phyloP scores from a whole-genome alignment of 2,888 invertebrate species.

The Allygus modestus region DNA sequence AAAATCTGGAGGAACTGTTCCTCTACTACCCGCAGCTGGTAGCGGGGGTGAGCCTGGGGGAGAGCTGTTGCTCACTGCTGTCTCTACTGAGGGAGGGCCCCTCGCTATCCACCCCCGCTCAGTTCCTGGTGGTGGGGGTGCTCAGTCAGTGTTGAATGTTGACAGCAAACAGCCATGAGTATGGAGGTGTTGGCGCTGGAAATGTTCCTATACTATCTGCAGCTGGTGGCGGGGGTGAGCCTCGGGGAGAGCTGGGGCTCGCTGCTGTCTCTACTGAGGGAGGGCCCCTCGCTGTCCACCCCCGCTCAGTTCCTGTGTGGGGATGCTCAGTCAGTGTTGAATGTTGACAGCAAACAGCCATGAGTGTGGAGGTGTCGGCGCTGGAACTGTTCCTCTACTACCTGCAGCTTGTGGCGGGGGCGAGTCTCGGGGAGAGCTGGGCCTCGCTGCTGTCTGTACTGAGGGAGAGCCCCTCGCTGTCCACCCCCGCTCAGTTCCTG shows the following conservation, averaged over 20 bases:
- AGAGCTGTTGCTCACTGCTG: conserved; percentile 87
- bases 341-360: conserved; percentile 74
- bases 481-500: conserved; percentile 88
- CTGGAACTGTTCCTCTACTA: conserved; percentile 87
- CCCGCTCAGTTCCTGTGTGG: conserved; percentile 88
- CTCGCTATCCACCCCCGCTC: conserved; percentile 85
- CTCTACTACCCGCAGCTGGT: conserved; percentile 78
- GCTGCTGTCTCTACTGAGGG: conserved; percentile 84
- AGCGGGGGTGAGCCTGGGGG: conserved; percentile 81
- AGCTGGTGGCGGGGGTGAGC: conserved; percentile 80
- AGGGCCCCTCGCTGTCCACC: conserved; percentile 84
- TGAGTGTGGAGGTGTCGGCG: conserved; percentile 86
- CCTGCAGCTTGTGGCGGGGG: conserved; percentile 77
- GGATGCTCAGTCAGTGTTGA: conserved; percentile 86
- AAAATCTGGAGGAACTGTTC: conserved; percentile 90
- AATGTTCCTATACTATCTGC: conserved; percentile 82
- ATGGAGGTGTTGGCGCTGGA: conserved; percentile 90
- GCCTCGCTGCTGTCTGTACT: conserved; percentile 85
- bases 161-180: conserved; percentile 76
- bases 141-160: conserved; percentile 82
- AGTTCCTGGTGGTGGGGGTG: conserved; percentile 87
- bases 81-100: conserved; percentile 87
- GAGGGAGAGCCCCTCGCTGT: conserved; percentile 84
- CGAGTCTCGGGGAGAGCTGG: conserved; percentile 88
- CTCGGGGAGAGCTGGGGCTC: conserved; percentile 88